Base-by-base conservation (phyloP, 1,140 invertebrate genomes). In the Lanistes nyassanus region DNA sequence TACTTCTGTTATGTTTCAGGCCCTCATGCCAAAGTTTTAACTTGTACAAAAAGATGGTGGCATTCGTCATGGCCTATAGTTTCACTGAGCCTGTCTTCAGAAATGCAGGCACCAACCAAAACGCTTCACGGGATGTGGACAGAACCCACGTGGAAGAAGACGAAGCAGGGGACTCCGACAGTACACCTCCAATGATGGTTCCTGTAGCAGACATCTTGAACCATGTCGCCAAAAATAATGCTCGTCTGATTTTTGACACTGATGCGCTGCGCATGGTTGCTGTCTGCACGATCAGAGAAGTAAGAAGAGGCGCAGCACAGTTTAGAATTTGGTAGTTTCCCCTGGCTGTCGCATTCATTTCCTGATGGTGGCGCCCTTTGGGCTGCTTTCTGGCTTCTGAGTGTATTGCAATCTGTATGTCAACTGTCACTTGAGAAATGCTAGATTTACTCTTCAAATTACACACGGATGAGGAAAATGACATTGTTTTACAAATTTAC, bases 41-140 rank as follows among this genome's bases (percentile, higher is more conserved):
- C 13, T 82, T 87, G 39, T 90, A 86, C 79, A 88, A 88, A 65
- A 84, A 83, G 75, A 88, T 89, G 84, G 88, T 89, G 13, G 86
- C 89, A n/a, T 90, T 90, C 82, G 85, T 90, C 1, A 90, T 90
- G 89, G 87, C 88, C 5, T 90, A 90, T 83, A 90, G 89, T 64
- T 90, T 90, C 77, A 89, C 88, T 51, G 88, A 90, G 75, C 86
- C 87, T 51, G 42, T 66, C 26, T 19, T 34, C 13, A 75, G 74
- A 53, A 64, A 68, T 5, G 51, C 71, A 37, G 53, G 60, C 29
- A 6, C 26, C 4, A 47, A 58, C 29, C 42, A 68, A 9, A 53
- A 34, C 6, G 51, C 68, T 34, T 31, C 31, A 31, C 37, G n/a
- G 13, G 23, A 37, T 23, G 37, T 70, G 16, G 65, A 74, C 13